These are phyloP conservation scores for Notospermus geniculatus DNA, from an alignment of 1,140 invertebrate genomes.

Conservation along the genomic window DNA sequence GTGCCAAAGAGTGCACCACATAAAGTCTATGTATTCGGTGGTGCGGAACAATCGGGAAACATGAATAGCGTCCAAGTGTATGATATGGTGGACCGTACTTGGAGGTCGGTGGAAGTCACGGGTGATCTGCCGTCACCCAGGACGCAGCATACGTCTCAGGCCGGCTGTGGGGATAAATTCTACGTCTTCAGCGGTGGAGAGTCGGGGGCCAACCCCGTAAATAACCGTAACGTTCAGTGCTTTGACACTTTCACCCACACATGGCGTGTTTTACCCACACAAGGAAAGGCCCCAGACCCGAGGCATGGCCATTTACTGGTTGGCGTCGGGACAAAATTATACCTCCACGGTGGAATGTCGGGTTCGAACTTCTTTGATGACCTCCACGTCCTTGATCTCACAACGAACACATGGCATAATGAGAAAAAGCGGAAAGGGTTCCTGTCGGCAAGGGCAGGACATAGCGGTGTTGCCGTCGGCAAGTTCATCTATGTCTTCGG, in stretches of 20 bases:
- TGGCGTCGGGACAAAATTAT: slow-evolving; percentile 43
- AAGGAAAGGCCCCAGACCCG: slow-evolving; percentile 48
- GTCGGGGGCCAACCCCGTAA: slow-evolving; percentile 47
- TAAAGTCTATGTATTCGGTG: slow-evolving; percentile 54
- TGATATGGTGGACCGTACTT: slow-evolving; percentile 36
- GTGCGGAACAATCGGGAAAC: slow-evolving; percentile 52
- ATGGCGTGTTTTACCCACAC: slow-evolving; percentile 42
- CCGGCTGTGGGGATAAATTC: slow-evolving; percentile 42
- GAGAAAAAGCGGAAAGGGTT: slow-evolving; percentile 42
- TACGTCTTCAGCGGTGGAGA: slow-evolving; percentile 55
- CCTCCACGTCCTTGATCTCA: slow-evolving; percentile 51
- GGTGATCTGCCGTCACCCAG: slow-evolving; percentile 45
- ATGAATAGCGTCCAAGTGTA: slow-evolving; percentile 53
- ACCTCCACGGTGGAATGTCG: slow-evolving; percentile 54
- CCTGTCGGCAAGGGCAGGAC: slow-evolving; percentile 49
- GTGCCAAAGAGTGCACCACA: slow-evolving; percentile 32
- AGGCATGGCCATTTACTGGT: slow-evolving; percentile 55
- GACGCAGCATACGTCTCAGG: slow-evolving; percentile 47
- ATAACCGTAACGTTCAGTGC: slow-evolving; percentile 49
- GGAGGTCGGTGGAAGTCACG: slow-evolving; percentile 34
- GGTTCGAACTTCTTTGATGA: slow-evolving; percentile 53
- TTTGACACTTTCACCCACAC: slow-evolving; percentile 38
- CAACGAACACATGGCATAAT: slow-evolving; percentile 42
- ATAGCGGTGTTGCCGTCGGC: slow-evolving; percentile 39
- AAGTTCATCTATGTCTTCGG: slow-evolving; percentile 50